Conservation (phyloP, 1,140 invertebrate genomes). For the Pseudomyrmex dendroicus region DNA sequence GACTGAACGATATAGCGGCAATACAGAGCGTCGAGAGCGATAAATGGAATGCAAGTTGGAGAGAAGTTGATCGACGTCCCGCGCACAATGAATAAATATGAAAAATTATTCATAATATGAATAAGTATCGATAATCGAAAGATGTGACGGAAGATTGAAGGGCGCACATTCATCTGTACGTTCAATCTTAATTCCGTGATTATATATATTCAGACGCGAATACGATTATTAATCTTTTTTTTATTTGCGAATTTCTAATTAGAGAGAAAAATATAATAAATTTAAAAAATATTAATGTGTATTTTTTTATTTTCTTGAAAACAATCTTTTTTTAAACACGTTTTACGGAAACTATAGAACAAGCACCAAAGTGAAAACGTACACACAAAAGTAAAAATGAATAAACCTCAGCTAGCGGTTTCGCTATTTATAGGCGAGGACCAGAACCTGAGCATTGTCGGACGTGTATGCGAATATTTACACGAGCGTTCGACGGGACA, state of each 20-base stretch:
- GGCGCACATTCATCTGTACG: too few relatives aligned
- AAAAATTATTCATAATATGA: slow-evolving; percentile 33
- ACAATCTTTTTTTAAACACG: not conserved
- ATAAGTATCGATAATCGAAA: slow-evolving; percentile 6
- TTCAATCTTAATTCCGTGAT: not conserved
- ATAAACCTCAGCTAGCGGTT: slow-evolving; percentile 26
- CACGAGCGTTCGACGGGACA: slow-evolving; percentile 50
- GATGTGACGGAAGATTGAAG: not conserved
- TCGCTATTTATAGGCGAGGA: slow-evolving; percentile 49
- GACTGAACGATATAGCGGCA: slow-evolving; percentile 6
- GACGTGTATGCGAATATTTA: slow-evolving; percentile 49
- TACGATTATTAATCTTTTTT: too few relatives aligned
- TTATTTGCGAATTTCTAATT: not conserved
- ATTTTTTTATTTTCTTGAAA: not conserved
- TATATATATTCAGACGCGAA: too few relatives aligned
- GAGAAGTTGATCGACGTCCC: not conserved
- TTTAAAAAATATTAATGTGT: not conserved
- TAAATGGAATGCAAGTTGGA: slow-evolving; percentile 14
- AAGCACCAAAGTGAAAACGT: slow-evolving; percentile 9
- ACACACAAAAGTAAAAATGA: slow-evolving; percentile 18
- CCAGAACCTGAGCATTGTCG: slow-evolving; percentile 13
- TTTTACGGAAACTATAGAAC: slow-evolving; percentile 1
- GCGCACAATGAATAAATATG: slow-evolving; percentile 37
- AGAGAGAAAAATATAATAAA: not conserved
- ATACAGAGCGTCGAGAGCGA: slow-evolving; percentile 2